Evolutionary conservation across 2,113 vertebrate species (phyloP).

Genomic region (Ammospiza nelsoni): DNA sequence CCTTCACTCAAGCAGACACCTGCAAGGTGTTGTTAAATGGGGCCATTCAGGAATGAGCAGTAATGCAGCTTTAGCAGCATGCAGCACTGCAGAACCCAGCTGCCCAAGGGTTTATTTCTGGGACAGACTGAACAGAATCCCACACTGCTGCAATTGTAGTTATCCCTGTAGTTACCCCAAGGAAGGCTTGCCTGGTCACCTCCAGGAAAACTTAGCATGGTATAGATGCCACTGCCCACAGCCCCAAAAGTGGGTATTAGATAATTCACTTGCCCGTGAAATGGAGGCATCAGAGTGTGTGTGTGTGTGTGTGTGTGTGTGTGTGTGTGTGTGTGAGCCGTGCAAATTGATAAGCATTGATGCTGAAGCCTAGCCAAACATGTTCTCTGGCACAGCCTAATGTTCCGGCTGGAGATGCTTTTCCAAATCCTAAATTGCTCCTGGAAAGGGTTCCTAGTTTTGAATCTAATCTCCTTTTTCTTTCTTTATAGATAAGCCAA

Average conservation of each 20-base stretch:
- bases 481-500: neutral
- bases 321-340: rapidly evolving
- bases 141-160: neutral
- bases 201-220: neutral
- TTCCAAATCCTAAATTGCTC: neutral
- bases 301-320: no score
- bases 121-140: neutral
- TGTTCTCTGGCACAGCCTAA: neutral
- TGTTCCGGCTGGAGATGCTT: neutral
- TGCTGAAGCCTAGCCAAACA: neutral
- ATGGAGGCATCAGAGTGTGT: neutral
- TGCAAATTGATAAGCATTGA: neutral
- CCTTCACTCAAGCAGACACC: neutral
- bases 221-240: neutral
- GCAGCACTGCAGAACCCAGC: neutral
- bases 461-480: neutral
- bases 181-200: neutral
- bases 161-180: neutral
- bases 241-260: neutral
- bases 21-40: neutral
- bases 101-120: neutral
- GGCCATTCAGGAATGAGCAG: neutral
- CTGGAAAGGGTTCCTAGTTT: neutral
- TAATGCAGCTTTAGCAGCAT: neutral
- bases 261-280: neutral